A percentile compares a stretch with the other conserved stretches of the same genome.
Evolutionary conservation across 2,888 invertebrate genomes (phyloP).

Genomic region (Conistra vaccinii): DNA sequence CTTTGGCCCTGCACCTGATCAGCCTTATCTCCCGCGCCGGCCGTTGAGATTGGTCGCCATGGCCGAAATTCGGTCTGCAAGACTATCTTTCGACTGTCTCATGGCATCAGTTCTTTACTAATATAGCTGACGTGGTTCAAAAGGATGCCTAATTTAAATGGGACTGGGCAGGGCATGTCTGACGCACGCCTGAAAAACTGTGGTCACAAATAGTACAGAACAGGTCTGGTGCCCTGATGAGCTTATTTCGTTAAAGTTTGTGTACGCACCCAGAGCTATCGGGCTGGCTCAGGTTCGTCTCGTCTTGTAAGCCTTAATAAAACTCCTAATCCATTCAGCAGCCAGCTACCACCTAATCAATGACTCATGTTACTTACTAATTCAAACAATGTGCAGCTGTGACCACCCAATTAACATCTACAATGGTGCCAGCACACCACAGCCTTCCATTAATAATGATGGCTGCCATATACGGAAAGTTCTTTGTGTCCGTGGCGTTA

Average conservation of each 20-base stretch:
- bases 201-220: too few species aligned
- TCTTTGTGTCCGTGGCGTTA: conserved; percentile 78
- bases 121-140: too few species aligned
- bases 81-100: too few species aligned
- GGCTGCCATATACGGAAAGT: conserved; percentile 86
- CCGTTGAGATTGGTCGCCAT: too few species aligned
- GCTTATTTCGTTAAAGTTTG: not conserved
- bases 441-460: conserved; percentile 84
- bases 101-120: too few species aligned
- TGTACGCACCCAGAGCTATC: not conserved
- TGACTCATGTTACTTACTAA: conserved; percentile 78
- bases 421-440: conserved; percentile 87
- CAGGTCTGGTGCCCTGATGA: not conserved
- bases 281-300: not conserved
- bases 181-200: too few species aligned
- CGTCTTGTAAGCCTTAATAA: not conserved
- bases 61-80: too few species aligned
- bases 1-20: too few species aligned
- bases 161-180: too few species aligned
- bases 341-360: not conserved
- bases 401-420: conserved; percentile 85
- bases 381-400: conserved; percentile 88
- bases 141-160: too few species aligned
- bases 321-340: not conserved
- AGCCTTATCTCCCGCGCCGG: too few species aligned